Percentiles rank a stretch among this genome's conserved stretches.
These are phyloP conservation scores for Percina caprodes DNA, from an alignment of 2,113 vertebrate species.

Conservation along the genomic window DNA sequence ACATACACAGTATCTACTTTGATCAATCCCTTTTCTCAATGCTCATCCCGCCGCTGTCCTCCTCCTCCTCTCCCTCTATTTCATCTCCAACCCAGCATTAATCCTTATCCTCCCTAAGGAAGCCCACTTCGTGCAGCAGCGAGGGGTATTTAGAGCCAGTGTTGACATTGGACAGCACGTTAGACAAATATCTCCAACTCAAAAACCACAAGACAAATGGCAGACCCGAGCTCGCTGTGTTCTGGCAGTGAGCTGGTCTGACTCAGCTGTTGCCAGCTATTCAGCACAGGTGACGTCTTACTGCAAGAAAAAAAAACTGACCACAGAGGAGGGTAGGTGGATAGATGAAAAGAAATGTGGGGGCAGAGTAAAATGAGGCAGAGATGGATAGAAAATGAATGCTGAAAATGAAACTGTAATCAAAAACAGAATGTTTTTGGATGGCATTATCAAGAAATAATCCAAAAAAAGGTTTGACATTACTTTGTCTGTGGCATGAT, in stretches of 20 bases:
- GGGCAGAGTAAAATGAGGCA: slow-evolving; percentile 1
- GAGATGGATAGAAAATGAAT: slow-evolving; percentile 35
- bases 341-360: slow-evolving; percentile 51
- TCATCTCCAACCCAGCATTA: slow-evolving; percentile 61
- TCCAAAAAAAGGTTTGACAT: background rate
- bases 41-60: slow-evolving; percentile 47
- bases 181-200: slow-evolving; percentile 79
- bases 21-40: slow-evolving; percentile 44
- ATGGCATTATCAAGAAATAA: slow-evolving; percentile 20
- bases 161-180: slow-evolving; percentile 82
- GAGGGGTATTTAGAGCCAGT: slow-evolving; percentile 77
- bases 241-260: slow-evolving; percentile 69
- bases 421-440: slow-evolving; percentile 52
- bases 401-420: slow-evolving; percentile 14
- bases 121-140: slow-evolving; percentile 73
- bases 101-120: slow-evolving; percentile 73
- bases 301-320: slow-evolving; percentile 48
- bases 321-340: slow-evolving; percentile 28
- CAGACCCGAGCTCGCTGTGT: slow-evolving; percentile 66
- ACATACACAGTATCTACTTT: slow-evolving; percentile 14
- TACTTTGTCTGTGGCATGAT: slow-evolving; percentile 12
- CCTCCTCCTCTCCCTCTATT: slow-evolving; percentile 39
- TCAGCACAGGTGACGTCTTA: slow-evolving; percentile 76
- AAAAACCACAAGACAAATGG: slow-evolving; percentile 83
- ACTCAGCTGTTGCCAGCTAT: slow-evolving; percentile 61